Base-by-base conservation (phyloP, 2,797 vertebrate genomes). In the Corythornis leucogaster region DNA sequence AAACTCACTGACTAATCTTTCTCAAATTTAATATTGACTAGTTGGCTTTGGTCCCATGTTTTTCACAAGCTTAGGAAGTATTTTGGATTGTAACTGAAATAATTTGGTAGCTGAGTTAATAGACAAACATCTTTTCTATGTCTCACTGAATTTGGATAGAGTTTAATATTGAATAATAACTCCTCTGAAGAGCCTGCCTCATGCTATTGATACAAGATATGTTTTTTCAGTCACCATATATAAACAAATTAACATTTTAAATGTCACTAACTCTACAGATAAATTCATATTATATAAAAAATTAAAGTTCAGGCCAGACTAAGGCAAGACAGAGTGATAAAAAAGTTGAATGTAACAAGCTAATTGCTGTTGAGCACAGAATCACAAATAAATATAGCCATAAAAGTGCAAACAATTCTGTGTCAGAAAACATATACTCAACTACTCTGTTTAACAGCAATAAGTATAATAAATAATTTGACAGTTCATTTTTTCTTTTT, bases 21-120 rank as follows among this genome's bases (percentile, higher is more conserved):
- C 45, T 79, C 22, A 92, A 94, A 96, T 92, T 89, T 92, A 93
- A 91, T 95, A 94, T 57, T 90, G 43, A 12, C 15, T 95, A 73
- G 6, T 67, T 94, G 48, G 38, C 54, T 93, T 58, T 89, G 33
- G 35, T 94, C 43, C 30, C 82, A 76, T 42, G 81, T 42, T 90
- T 42, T 83, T 63, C 48, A 59, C 4, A 89, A 62, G 26, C 8
- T 71, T 50, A 69, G 40, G 35, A 90, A 89, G 74, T 70, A 55
- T 77, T 93, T 87, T 45, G 21, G 21, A 61, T 50, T 80, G 24
- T 26, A 76, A 59, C 30, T 76, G 38, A 28, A 87, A 53, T 64
- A 83, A 75, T 76, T 89, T 62, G 8, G 38, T 71, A 76, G 20
- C 33, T 69, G 46, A 86, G 16, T 35, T 62, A 87, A 68, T 12